phyloP scores from a whole-genome alignment of 2,888 invertebrate species.

The Tetheella fluctuosa region DNA sequence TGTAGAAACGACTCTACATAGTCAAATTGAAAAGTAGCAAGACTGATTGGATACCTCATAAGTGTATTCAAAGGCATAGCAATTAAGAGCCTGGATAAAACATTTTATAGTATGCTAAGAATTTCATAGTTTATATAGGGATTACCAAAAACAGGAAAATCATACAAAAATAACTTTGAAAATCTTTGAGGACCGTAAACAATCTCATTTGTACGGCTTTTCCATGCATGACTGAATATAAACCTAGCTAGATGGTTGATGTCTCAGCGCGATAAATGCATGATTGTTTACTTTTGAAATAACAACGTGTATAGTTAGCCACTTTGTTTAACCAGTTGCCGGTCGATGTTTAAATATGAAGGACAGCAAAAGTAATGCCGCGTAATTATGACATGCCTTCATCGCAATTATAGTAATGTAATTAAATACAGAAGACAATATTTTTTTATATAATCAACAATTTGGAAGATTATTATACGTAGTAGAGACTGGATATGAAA shows the following conservation, averaged over 20 bases:
- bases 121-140: too few species aligned
- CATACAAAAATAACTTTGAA: too few species aligned
- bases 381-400: background rate
- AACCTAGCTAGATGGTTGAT: conserved; percentile 19
- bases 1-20: background rate
- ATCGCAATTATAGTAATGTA: too few species aligned
- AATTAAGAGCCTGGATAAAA: too few species aligned
- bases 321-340: conserved; percentile 65
- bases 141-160: too few species aligned
- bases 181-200: background rate
- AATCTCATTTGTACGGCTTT: conserved; percentile 3
- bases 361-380: conserved; percentile 28
- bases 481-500: background rate
- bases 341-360: conserved; percentile 45
- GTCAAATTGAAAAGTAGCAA: background rate
- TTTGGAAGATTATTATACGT: too few species aligned
- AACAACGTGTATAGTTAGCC: conserved; percentile 45
- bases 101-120: too few species aligned
- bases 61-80: background rate
- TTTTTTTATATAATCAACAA: too few species aligned
- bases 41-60: background rate
- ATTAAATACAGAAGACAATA: background rate
- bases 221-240: conserved; percentile 3
- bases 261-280: conserved; percentile 17
- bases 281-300: conserved; percentile 55